These are phyloP conservation scores for Caerostris darwini DNA, from an alignment of 1,140 invertebrate genomes.

Conservation along the genomic window DNA sequence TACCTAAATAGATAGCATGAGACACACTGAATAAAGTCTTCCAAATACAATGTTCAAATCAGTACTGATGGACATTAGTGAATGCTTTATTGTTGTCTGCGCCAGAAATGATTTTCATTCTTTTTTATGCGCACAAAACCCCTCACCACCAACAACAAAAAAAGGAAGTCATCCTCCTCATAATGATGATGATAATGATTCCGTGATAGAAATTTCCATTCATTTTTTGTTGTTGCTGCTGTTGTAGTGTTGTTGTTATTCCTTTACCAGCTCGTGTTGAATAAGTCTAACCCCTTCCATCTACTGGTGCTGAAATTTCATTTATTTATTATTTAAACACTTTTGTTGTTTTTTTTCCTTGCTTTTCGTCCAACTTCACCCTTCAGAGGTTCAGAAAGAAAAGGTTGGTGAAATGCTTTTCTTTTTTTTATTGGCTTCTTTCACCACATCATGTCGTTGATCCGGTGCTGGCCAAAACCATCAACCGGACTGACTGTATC, in stretches of 20 bases:
- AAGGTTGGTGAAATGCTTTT: not conserved
- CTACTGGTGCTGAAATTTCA: not conserved
- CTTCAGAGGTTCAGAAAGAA: not conserved
- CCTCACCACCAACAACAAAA: not conserved
- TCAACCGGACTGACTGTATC: conserved; percentile 27
- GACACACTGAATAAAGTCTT: no score
- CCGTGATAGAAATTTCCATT: not conserved
- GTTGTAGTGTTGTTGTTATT: not conserved
- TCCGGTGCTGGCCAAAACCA: not conserved
- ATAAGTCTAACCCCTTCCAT: not conserved
- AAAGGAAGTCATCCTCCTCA: not conserved
- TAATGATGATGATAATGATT: conserved; percentile 12
- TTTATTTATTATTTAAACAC: not conserved
- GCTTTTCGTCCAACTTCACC: not conserved
- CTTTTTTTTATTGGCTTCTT: not conserved
- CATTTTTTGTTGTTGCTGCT: not conserved
- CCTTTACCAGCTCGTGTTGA: not conserved
- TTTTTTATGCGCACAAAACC: not conserved
- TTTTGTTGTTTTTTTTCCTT: not conserved
- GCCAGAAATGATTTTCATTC: no score
- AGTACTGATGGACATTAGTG: no score
- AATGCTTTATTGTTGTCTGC: no score
- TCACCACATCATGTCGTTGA: not conserved
- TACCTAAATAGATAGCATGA: no score
- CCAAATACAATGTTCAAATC: no score